Base-by-base conservation (phyloP, 2,888 invertebrate genomes). In the Nowickia ferox region DNA sequence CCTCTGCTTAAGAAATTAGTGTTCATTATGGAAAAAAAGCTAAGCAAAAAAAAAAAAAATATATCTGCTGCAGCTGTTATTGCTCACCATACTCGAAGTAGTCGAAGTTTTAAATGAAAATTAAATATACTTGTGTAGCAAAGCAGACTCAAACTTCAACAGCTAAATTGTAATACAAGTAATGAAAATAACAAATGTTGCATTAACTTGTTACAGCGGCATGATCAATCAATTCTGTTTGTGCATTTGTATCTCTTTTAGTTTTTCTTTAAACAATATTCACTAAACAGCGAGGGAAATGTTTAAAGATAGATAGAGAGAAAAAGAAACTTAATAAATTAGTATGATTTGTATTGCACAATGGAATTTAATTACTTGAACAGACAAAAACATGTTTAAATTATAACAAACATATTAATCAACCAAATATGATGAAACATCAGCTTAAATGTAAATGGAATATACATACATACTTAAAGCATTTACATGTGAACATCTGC, bases 1-100 rank as follows among this genome's bases (percentile, higher is more conserved):
- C 44, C 63, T 80, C 63, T 72, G 75, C 83, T 83, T 86, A 83
- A 86, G 80, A 86, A 86, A 86, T 86, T 83, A 86, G 83, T 76
- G 76, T 86, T 86, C 86, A 86, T 86, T 86, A 86, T 69, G 83
- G 74, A 74, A 76, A 72, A 30, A 72, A 63, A 68, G 55, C 61
- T 51, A 46, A 74, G 44, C 59, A 42, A 75, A 53, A 61, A 65
- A 63, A 30, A 44, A 55, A 61, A 65, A 63, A 30, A 44, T 44
- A 48, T 48, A 51, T 71, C 46, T 69, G 30, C 75, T 75, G 74
- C 84, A 84, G 86, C 86, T 86, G 86, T 79, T 83, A 65, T 53
- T 72, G 61, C 53, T 61, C 66, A 61, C 19, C 44, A 61, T 4
- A 0, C n/a, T n/a, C n/a, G n/a, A n/a, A 59, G 68, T 57, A 44